Evolutionary conservation across 2,888 invertebrate species (phyloP).

Genomic region (Cataglyphis altisquamis): DNA sequence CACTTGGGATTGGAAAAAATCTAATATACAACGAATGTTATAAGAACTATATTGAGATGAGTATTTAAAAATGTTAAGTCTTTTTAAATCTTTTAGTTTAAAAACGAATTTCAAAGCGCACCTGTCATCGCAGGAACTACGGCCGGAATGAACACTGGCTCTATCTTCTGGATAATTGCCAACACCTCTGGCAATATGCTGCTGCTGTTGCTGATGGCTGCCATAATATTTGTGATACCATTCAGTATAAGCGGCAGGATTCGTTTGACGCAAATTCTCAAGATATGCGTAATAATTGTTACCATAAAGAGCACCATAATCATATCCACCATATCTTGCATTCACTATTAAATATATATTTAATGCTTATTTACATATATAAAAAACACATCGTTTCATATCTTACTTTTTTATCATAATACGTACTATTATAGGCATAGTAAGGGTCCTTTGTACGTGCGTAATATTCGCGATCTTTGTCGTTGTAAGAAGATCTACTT

Average conservation of each 20-base stretch:
- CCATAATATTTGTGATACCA: slow-evolving; percentile 92
- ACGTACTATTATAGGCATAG: slow-evolving; percentile 82
- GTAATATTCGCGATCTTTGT: slow-evolving; percentile 83
- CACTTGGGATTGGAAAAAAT: slow-evolving; percentile 81
- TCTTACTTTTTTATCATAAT: not conserved
- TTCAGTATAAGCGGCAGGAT: slow-evolving; percentile 93
- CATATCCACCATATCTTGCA: slow-evolving; percentile 80
- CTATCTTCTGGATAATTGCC: slow-evolving; percentile 89
- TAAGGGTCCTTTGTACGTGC: slow-evolving; percentile 82
- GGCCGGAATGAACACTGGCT: slow-evolving; percentile 93
- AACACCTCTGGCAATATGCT: slow-evolving; percentile 77
- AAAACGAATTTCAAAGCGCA: slow-evolving; percentile 80
- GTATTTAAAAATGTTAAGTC: slow-evolving; percentile 13
- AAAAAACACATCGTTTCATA: not conserved
- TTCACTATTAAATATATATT: slow-evolving; percentile 28
- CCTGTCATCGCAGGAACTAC: slow-evolving; percentile 93
- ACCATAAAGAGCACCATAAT: slow-evolving; percentile 81
- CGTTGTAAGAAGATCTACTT: slow-evolving; percentile 85
- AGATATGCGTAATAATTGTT: slow-evolving; percentile 90
- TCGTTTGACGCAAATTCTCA: slow-evolving; percentile 91
- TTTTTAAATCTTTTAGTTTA: slow-evolving; percentile 28
- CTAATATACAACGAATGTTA: slow-evolving; percentile 79
- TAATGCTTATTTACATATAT: not conserved
- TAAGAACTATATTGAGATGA: slow-evolving; percentile 51
- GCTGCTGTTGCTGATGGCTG: slow-evolving; percentile 82